phyloP scores from a whole-genome alignment of 2,113 vertebrate genomes.

The Sialia sialis region DNA sequence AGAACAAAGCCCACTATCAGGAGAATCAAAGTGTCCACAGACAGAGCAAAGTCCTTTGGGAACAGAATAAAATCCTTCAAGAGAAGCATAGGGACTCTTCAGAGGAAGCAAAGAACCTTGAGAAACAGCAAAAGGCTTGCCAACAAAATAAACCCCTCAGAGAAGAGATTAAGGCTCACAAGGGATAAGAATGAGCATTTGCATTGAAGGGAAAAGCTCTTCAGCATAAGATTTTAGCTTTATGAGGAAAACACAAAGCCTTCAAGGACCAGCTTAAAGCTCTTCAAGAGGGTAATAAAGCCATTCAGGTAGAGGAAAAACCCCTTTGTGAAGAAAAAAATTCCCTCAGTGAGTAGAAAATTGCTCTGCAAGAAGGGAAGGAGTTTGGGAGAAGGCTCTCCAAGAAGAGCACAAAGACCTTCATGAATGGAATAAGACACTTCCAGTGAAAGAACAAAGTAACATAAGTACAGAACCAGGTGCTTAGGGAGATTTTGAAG shows the following conservation, averaged over 20 bases:
- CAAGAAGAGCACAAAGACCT: not conserved
- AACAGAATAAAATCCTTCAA: not conserved
- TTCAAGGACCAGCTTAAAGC: constrained; percentile 1
- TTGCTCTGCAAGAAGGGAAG: not conserved
- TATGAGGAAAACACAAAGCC: not conserved
- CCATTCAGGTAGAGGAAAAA: not conserved
- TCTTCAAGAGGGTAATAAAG: not conserved
- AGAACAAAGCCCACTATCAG: not conserved
- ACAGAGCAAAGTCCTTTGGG: not conserved
- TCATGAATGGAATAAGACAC: not conserved
- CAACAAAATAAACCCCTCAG: not conserved
- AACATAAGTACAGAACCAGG: not conserved
- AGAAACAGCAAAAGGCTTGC: not conserved
- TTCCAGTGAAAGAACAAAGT: not conserved
- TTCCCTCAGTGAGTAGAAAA: not conserved
- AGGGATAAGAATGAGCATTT: not conserved
- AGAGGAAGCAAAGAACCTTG: not conserved
- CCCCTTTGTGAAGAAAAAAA: not conserved
- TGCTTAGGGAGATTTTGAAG: not conserved
- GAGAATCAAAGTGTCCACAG: not conserved
- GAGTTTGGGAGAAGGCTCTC: not conserved
- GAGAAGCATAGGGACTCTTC: not conserved
- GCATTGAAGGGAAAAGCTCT: not conserved
- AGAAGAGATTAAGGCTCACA: not conserved
- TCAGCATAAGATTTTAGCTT: not conserved